These are phyloP conservation scores for Mugil cephalus DNA, from an alignment of 2,113 vertebrate genomes.

Conservation along the genomic window DNA sequence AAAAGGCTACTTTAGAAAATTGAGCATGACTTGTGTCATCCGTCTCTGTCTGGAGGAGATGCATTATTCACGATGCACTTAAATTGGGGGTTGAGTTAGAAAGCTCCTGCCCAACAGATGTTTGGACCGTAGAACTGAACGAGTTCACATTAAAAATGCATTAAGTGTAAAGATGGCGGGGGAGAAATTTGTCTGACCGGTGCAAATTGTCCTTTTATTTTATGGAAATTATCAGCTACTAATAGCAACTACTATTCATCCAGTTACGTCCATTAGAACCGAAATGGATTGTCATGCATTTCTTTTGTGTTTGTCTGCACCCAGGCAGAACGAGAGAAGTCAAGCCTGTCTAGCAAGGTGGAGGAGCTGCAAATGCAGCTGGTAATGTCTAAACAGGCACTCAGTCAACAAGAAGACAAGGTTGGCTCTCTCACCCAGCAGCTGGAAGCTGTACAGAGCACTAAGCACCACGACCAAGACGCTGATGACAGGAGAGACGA, in stretches of 20 bases:
- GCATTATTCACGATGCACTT: constrained; percentile 70
- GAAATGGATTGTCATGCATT: not conserved
- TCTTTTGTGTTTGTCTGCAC: constrained; percentile 10
- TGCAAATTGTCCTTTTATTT: constrained; percentile 18
- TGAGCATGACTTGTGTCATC: constrained; percentile 20
- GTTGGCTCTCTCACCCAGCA: constrained; percentile 82
- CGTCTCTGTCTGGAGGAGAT: constrained; percentile 43
- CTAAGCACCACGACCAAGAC: constrained; percentile 48
- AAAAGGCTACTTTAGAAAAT: constrained; percentile 27
- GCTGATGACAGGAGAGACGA: constrained; percentile 24
- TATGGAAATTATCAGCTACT: not conserved
- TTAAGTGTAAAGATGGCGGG: constrained; percentile 12
- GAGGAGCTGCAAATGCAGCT: constrained; percentile 86
- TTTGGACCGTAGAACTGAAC: constrained; percentile 37
- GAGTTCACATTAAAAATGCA: constrained; percentile 67
- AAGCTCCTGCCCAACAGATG: constrained; percentile 60
- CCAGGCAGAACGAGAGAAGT: constrained; percentile 86
- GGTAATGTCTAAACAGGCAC: constrained; percentile 80
- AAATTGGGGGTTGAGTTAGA: constrained; percentile 58
- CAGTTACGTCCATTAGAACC: not conserved
- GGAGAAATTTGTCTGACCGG: constrained; percentile 17
- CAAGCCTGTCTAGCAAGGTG: constrained; percentile 76
- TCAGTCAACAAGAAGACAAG: constrained; percentile 83
- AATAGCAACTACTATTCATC: too few species aligned
- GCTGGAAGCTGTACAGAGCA: constrained; percentile 76